Base-by-base conservation (phyloP, 2,888 invertebrate species). In the Baronia brevicornis region DNA sequence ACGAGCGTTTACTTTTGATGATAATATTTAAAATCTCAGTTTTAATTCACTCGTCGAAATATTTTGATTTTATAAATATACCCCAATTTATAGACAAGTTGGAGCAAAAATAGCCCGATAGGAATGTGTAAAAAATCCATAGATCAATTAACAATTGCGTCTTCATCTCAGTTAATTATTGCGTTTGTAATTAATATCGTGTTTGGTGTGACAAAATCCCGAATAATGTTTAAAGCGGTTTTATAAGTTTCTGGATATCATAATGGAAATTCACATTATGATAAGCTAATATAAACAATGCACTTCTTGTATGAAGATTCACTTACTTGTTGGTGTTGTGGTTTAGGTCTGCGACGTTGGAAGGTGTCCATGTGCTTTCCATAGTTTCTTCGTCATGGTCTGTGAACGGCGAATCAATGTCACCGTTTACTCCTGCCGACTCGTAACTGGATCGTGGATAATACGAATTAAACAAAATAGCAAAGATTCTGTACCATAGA, bases 381-480 rank as follows among this genome's bases (percentile, higher is more conserved):
- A 61, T 48, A 2, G 78, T 78, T 21, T 62, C 62, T 15, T 78
- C 75, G 18, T 77, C 72, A 27, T 59, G 59, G 2, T 49, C 41
- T 2, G 49, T 31, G 37, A 46, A 38, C 15, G 43, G 31, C 26
- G 54, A 52, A 27, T 33, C 33, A 31, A 47, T 38, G 19, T 47
- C 39, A 29, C 53, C 37, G 21, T 27, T 35, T 4, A 27, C 14
- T 6, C 32, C 9, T 1, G 30, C 28, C 5, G 14, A 33, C 8
- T 38, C 33, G 13, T 40, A 36, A 22, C 41, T 43, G 4, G 6
- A 6, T 4, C 6, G 17, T 17, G 4, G 4, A 17, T 6, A 4
- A 17, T 17, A 6, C 6, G 6, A 5, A 6, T 17, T 4, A 5
- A 5, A 5, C 17, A 17, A 17, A 17, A 17, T 17, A 17, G 6